Evolutionary conservation across 2,888 invertebrate genomes (phyloP).

Genomic region (Cantharis nigra): DNA sequence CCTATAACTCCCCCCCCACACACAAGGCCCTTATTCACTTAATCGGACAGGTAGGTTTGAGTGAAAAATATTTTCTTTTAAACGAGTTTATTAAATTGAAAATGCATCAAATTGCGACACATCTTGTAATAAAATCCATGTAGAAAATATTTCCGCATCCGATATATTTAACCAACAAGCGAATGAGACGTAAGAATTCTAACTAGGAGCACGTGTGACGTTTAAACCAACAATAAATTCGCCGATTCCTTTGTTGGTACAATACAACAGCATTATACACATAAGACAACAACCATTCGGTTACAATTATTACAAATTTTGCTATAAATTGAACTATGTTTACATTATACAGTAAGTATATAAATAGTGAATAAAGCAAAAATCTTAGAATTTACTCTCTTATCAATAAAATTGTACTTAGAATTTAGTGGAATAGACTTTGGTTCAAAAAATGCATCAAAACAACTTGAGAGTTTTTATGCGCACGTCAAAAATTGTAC

Average conservation of each 20-base stretch:
- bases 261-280: background rate
- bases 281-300: background rate
- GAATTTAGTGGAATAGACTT: conserved; percentile 11
- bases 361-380: background rate
- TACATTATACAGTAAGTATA: background rate
- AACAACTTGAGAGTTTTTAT: background rate
- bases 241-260: background rate
- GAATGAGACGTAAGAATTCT: background rate
- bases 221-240: background rate
- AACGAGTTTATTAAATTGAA: background rate
- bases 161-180: background rate
- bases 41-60: background rate
- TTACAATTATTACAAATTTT: background rate
- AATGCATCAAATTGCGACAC: background rate
- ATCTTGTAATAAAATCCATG: background rate
- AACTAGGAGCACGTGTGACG: background rate
- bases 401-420: conserved; percentile 11
- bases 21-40: too few species aligned
- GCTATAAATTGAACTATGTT: background rate
- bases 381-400: background rate
- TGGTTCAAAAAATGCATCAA: conserved; percentile 6
- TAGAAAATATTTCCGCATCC: background rate
- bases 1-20: too few species aligned
- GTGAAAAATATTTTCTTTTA: background rate
- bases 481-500: background rate